A percentile compares a stretch with the other conserved stretches of the same genome.
phyloP scores from a whole-genome alignment of 2,888 invertebrate genomes.

The Leucophenga maculata region DNA sequence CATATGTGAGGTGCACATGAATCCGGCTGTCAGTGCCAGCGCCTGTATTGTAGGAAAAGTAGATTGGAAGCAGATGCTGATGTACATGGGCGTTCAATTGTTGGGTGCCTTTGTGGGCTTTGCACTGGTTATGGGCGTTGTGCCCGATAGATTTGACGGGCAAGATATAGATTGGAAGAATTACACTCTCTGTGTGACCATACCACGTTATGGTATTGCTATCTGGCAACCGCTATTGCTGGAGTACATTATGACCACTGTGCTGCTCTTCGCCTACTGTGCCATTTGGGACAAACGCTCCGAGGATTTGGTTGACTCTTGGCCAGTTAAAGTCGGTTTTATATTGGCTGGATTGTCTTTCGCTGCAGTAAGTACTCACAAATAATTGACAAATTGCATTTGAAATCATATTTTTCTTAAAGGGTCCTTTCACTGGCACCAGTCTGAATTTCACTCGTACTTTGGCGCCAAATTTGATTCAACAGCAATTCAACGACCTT shows the following conservation, averaged over 20 bases:
- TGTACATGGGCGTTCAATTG: slow-evolving; percentile 37
- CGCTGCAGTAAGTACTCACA: slow-evolving; percentile 23
- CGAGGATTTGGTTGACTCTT: slow-evolving; percentile 18
- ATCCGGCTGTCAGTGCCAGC: slow-evolving; percentile 38
- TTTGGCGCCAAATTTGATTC: slow-evolving; percentile 14
- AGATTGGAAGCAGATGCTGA: slow-evolving; percentile 38
- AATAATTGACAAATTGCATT: too few species aligned
- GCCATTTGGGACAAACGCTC: slow-evolving; percentile 40
- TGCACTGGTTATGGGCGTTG: background rate
- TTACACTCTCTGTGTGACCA: slow-evolving; percentile 9
- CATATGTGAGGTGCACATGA: slow-evolving; percentile 41
- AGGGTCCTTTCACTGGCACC: slow-evolving; percentile 24
- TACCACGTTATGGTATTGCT: background rate
- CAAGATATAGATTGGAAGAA: too few species aligned
- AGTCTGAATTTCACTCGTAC: slow-evolving; percentile 41
- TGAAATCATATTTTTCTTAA: background rate
- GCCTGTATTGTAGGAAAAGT: slow-evolving; percentile 37
- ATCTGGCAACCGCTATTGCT: slow-evolving; percentile 23
- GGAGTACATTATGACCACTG: slow-evolving; percentile 20
- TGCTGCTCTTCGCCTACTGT: slow-evolving; percentile 36
- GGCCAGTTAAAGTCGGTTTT: slow-evolving; percentile 38
- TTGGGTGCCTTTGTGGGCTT: slow-evolving; percentile 32
- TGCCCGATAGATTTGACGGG: background rate
- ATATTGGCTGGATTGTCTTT: slow-evolving; percentile 4
- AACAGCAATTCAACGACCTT: background rate